Base-by-base conservation (phyloP, 1,140 invertebrate genomes). In the Diabrotica undecimpunctata region DNA sequence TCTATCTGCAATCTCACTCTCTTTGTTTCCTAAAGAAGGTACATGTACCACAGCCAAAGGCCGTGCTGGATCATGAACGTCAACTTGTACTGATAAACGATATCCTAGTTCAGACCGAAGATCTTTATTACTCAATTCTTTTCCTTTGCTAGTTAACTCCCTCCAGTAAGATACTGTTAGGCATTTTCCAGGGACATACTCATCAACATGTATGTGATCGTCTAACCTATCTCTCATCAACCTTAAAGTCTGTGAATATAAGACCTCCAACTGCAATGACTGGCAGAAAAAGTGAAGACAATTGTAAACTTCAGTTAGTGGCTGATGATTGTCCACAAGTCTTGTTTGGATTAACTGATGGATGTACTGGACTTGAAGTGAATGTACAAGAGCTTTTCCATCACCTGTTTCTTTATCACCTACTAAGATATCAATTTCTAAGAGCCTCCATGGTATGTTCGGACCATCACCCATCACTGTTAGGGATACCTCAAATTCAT, bases 321-420 rank as follows among this genome's bases (percentile, higher is more conserved):
- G 85, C 62, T 94, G 83, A 11, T 94, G 88, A 73, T 92, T 89
- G 71, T 93, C 92, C 62, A 96, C 92, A 0, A 98, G 81, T 63
- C 96, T 85, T 0, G 91, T 88, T 82, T 99, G 97, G 0, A 96
- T 88, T 14, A 91, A 84, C 75, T 95, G 91, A 75, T 97, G 94
- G 60, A 99, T 89, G 79, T 94, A 98, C 70, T 91, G 87, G 6
- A 97, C 86, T 85, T 97, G 95, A 9, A 96, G 82, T 7, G 89
- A 89, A 83, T 98, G 96, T 0, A 98, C 95, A 55, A 99, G 82
- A 0, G 93, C 86, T 80, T 96, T 97, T 7, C 96, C 96, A 85
- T 97, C 95, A 75, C 96, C 95, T 61, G 96, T 98, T 82, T 99
- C 96, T 79, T 91, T 92, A 76, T 99, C 97, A 78, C 97, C 94